Evolutionary conservation across 1,140 invertebrate species (phyloP), one percentile per base, ranked within the genome.

Genomic region (Dendroctonus ponderosae): DNA sequence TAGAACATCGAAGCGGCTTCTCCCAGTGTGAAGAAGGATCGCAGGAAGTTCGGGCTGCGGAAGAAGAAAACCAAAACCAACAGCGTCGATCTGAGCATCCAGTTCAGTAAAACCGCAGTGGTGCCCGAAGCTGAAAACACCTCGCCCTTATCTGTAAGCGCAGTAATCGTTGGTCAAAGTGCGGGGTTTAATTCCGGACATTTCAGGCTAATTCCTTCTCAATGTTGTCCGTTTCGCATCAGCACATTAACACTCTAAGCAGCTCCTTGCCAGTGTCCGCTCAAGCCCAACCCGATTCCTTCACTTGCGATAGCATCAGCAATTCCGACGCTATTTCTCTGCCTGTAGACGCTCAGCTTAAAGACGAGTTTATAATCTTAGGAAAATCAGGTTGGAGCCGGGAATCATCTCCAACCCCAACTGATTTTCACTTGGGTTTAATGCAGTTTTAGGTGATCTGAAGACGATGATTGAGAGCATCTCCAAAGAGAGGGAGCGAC

Each of bases 11-110:
- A 87, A 70, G 84, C 84, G 53, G 80, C 83, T 8, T 86, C 85
- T 0, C 85, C 85, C 2, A 85, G 84, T 72, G 83, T 87, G 1
- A 89, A 88, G 75, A 88, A 88, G 74, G 85, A 87, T 69, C 79
- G 86, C 1, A 85, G 84, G 71, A 86, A 87, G 70, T 89, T 89
- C 76, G 85, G 86, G n/a, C 77, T 89, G 5, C 80, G 86, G 41
- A 87, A 87, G 73, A 88, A 87, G 77, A 89, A 89, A 72, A 54
- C 79, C 60, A 85, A 86, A 75, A 85, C 85, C 62, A 83, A 83
- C 7, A 87, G 85, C 62, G 82, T 85, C 4, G 86, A 87, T 72
- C 75, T 87, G 7, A 80, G 80, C 5, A 80, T 81, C 11, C 79
- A 81, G 50, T 77, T 78, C 60, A 71, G 68, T 48, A 68, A 71